Conservation (phyloP, 2,888 invertebrate species). For the Philereme vetulata region DNA sequence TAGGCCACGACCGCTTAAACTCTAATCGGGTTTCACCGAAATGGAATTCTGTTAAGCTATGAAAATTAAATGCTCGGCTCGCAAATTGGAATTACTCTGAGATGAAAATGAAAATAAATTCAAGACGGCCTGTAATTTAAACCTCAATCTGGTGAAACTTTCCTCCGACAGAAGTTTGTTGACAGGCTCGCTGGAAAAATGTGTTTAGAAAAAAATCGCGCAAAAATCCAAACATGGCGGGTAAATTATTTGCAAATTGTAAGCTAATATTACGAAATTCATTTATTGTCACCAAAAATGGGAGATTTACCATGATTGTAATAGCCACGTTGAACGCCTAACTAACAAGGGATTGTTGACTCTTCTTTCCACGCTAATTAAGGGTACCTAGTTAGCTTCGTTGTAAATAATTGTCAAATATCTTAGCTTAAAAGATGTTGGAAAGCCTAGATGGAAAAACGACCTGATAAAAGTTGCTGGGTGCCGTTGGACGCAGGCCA, state of each 20-base stretch:
- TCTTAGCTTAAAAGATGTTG: no score
- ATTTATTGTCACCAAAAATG: no score
- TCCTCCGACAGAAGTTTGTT: conserved; percentile 51
- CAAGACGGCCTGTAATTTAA: conserved; percentile 59
- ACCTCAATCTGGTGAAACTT: conserved; percentile 56
- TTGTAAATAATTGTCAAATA: no score
- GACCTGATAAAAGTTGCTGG: no score
- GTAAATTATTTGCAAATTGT: neutral
- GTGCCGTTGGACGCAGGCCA: no score
- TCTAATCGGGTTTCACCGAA: conserved; percentile 66
- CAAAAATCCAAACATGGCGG: conserved; percentile 10
- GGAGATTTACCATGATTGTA: no score
- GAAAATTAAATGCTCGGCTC: conserved; percentile 66
- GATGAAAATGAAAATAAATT: conserved; percentile 68
- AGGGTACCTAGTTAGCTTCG: no score
- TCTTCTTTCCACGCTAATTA: no score
- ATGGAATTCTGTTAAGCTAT: conserved; percentile 69
- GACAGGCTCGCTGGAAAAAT: conserved; percentile 37
- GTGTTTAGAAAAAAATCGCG: conserved; percentile 30
- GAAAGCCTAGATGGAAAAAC: no score
- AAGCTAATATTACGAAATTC: no score
- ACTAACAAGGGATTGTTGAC: no score
- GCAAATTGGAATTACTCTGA: conserved; percentile 64
- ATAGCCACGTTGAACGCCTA: no score
- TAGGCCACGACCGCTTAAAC: conserved; percentile 66